Base-by-base conservation (phyloP, 1,140 invertebrate species). In the Drosophila sucinea region DNA sequence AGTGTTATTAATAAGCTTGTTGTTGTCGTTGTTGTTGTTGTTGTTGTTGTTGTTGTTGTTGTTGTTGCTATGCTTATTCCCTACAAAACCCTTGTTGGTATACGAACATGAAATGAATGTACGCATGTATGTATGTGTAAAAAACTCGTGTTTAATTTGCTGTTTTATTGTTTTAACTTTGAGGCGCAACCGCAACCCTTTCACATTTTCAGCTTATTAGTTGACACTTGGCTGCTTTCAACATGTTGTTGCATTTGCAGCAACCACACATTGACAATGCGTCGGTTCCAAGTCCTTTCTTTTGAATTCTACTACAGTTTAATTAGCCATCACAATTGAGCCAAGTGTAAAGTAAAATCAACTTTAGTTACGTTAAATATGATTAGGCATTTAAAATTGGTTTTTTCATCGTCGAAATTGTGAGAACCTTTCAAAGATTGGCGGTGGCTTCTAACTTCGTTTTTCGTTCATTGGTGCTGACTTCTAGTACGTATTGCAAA, bases 131-230 rank as follows among this genome's bases (percentile, higher is more conserved):
- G 10, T 41, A 7, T 60, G 38, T 47, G 4, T 25, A 23, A 10
- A 25, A 10, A 40, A 25, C 60, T 51, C 67, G 75, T 84, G 81
- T 67, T 85, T 85, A 86, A 87, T 86, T 81, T 77, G 38, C 69
- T 76, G 83, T 60, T 77, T 79, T 78, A 87, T 86, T 86, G 83
- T 86, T 86, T 86, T 87, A 87, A 82, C 74, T 77, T 62, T 76
- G 77, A 81, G 71, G 65, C 67, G 74, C 67, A 73, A 78, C 67
- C 66, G 67, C 73, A 47, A 61, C 44, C 67, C 35, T 63, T 54
- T 38, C 30, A 10, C 11, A 8, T 33, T 57, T 66, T 71, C 67
- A 77, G 75, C 75, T 77, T 77, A 77, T 77, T 77, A 77, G 75
- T 67, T 82, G 80, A 75, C 80, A 83, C 77, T 84, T 84, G 72